A percentile compares a stretch with the other conserved stretches of the same genome.
phyloP scores from a whole-genome alignment of 2,113 vertebrate genomes.

The Brachionichthys hirsutus region DNA sequence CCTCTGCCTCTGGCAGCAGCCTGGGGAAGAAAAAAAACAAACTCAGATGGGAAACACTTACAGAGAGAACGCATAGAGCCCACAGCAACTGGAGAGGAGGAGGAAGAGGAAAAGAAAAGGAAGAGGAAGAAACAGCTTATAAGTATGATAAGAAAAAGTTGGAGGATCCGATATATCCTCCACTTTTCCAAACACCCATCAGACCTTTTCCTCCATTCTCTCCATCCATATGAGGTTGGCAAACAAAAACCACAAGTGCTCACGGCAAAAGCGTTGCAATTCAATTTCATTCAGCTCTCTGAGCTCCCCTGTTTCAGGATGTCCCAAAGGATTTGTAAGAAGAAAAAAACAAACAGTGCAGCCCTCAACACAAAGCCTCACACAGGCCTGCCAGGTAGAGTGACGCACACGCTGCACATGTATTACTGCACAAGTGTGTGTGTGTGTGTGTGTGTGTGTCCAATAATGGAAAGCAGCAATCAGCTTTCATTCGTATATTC shows the following conservation, averaged over 20 bases:
- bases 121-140: too few relatives aligned
- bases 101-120: too few relatives aligned
- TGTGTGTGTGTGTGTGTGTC: slow-evolving; percentile 4
- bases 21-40: slow-evolving; percentile 57
- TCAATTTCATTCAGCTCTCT: slow-evolving; percentile 14
- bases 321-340: slow-evolving; percentile 8
- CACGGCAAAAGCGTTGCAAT: too few relatives aligned
- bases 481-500: slow-evolving; percentile 23
- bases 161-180: too few relatives aligned
- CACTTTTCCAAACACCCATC: too few relatives aligned
- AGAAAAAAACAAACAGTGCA: neutral
- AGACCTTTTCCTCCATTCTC: too few relatives aligned
- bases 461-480: slow-evolving; percentile 20
- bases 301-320: neutral
- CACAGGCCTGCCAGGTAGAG: slow-evolving; percentile 34
- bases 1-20: slow-evolving; percentile 45
- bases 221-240: too few relatives aligned
- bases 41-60: slow-evolving; percentile 42
- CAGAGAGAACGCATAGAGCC: neutral
- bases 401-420: slow-evolving; percentile 28
- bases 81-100: too few relatives aligned
- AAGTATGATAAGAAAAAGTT: too few relatives aligned
- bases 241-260: too few relatives aligned
- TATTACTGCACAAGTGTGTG: slow-evolving; percentile 10
- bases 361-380: slow-evolving; percentile 26